These are phyloP conservation scores for Ormyrus nitidulus DNA, from an alignment of 2,888 invertebrate species.

Conservation along the genomic window DNA sequence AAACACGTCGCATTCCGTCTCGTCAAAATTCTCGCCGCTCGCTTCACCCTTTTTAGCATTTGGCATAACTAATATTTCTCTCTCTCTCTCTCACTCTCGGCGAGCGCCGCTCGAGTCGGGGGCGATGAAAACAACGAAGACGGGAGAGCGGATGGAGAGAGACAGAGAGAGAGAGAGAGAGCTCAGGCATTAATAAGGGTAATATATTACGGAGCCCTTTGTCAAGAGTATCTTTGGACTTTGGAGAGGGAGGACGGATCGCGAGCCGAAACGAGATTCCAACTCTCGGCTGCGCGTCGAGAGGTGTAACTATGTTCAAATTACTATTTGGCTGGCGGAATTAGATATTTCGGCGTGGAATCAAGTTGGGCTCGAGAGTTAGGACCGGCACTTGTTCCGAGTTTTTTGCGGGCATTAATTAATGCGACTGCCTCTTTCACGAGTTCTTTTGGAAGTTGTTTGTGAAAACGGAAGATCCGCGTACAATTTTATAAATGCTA, in stretches of 20 bases:
- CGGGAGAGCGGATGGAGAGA: conserved; percentile 17
- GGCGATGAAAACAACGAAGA: conserved; percentile 54
- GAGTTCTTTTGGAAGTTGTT: not conserved
- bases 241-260: conserved; percentile 60
- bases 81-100: too few species aligned
- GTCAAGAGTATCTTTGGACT: conserved; percentile 65
- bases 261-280: conserved; percentile 37
- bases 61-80: conserved; percentile 59
- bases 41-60: conserved; percentile 58
- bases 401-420: conserved; percentile 20
- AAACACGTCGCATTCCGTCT: conserved; percentile 45
- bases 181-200: conserved; percentile 70
- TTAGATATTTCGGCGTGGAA: conserved; percentile 40
- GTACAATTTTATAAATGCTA: too few species aligned
- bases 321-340: not conserved
- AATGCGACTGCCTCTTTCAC: conserved; percentile 4
- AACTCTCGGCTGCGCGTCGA: conserved; percentile 11
- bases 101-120: conserved; percentile 29
- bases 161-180: conserved; percentile 23
- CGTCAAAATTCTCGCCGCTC: conserved; percentile 53
- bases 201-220: conserved; percentile 72
- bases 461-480: too few species aligned
- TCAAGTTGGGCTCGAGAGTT: conserved; percentile 10
- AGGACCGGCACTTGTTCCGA: conserved; percentile 16
- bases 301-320: conserved; percentile 17